Base-by-base conservation (phyloP, 2,113 vertebrate genomes). In the Actinemys pallida region DNA sequence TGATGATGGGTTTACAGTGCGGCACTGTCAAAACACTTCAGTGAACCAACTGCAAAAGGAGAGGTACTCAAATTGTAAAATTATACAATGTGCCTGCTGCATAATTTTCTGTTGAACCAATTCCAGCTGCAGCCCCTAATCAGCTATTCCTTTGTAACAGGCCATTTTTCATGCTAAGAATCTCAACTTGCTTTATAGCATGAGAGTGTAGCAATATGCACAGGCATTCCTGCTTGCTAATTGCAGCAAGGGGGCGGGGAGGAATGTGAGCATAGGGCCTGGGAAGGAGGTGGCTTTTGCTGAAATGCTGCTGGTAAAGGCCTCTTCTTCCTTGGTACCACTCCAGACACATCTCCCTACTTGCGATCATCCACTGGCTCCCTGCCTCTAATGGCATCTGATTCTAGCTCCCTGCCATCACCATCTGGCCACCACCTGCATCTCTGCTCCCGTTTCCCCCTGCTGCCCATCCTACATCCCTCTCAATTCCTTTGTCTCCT, bases 1-100 rank as follows among this genome's bases (percentile, higher is more conserved):
- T 3, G 31, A 4, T 57, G 76, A 5, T 3, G 2, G 35, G 0
- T 53, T 16, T 29, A n/a, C 1, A n/a, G 56, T 65, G 42, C 59
- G 42, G 53, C 13, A 31, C 85, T 78, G 85, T 57, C 52, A 47
- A 79, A 87, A 79, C 39, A 79, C 75, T 20, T 54, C 69, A 35
- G 29, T 8, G 52, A 57, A 79, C 16, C 75, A 88, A n/a, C 53
- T 31, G 42, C 20, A 56, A 80, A 49, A 80, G 25, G 54, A 49
- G 45, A 59, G 45, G 47, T 62, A 8, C 76, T 80, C 35, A 81
- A 62, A 62, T 81, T 24, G 54, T 81, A 39, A 59, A 81, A 81
- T 31, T 39, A 82, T 25, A 31, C 31, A 25, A 42, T 81, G 17
- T 14, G 25, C 24, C 14, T 13, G n/a, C 35, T 62, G 54, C 16